A percentile compares a stretch with the other conserved stretches of the same genome.
Conservation (phyloP, 2,888 invertebrate species). For the Electrophaes corylata region DNA sequence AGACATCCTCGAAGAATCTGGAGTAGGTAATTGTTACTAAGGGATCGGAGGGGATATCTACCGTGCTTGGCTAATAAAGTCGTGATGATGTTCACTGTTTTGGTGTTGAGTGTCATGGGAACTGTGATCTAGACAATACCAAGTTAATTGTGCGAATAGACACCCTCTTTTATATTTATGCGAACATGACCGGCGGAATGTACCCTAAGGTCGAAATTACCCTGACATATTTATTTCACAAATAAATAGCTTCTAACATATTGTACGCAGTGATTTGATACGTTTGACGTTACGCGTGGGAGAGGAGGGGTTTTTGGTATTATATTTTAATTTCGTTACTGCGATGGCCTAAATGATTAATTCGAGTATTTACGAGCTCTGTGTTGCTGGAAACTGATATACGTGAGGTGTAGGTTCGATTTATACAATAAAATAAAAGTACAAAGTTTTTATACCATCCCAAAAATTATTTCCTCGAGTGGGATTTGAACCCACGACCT, state of each 20-base stretch:
- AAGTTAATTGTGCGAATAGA: slow-evolving; percentile 79
- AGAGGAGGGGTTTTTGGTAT: slow-evolving; percentile 45
- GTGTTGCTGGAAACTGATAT: too few species aligned
- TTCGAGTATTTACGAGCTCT: neutral
- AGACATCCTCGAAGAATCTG: too few species aligned
- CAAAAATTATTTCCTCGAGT: too few species aligned
- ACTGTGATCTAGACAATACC: slow-evolving; percentile 71
- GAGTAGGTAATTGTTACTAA: too few species aligned
- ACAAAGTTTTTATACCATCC: too few species aligned
- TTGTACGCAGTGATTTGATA: slow-evolving; percentile 69
- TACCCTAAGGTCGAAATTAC: slow-evolving; percentile 53
- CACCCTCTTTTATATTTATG: slow-evolving; percentile 70
- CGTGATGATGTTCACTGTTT: slow-evolving; percentile 42
- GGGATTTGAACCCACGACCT: too few species aligned
- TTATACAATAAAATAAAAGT: too few species aligned
- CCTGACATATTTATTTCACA: slow-evolving; percentile 70
- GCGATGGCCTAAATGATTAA: neutral
- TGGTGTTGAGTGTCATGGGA: too few species aligned
- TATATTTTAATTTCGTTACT: slow-evolving; percentile 18
- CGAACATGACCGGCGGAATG: slow-evolving; percentile 39
- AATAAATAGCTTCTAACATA: slow-evolving; percentile 78
- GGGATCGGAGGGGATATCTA: too few species aligned
- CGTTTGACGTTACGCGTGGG: slow-evolving; percentile 70
- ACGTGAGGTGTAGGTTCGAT: too few species aligned
- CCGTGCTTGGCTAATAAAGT: too few species aligned